phyloP scores from a whole-genome alignment of 2,113 vertebrate species.

The Trematomus loennbergii region DNA sequence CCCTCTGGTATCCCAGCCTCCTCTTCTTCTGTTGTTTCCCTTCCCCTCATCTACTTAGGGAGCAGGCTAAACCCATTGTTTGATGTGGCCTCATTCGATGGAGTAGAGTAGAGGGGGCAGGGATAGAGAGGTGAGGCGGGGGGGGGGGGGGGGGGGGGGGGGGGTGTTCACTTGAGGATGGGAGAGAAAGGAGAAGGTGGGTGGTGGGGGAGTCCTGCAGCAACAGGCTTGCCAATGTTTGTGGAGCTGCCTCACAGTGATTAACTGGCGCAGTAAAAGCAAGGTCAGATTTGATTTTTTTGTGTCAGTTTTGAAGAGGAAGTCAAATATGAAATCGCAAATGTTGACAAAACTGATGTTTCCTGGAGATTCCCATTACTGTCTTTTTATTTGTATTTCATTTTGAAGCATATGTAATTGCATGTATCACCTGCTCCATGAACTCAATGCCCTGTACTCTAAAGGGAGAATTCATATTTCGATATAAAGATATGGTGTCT shows the following conservation, averaged over 20 bases:
- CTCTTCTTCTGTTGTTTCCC: constrained; percentile 31
- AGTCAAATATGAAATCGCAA: background rate
- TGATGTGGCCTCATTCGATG: constrained; percentile 64
- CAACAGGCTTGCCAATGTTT: constrained; percentile 38
- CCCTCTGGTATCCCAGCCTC: background rate
- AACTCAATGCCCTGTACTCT: background rate
- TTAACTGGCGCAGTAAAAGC: constrained; percentile 6
- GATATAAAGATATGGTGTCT: background rate
- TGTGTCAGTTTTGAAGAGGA: constrained; percentile 4
- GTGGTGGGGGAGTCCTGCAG: constrained; percentile 11
- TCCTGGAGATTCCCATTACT: background rate
- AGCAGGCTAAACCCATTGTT: constrained; percentile 60
- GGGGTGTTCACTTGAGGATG: too few species aligned
- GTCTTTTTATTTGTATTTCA: background rate
- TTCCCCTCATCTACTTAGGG: constrained; percentile 40
- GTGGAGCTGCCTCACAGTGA: background rate
- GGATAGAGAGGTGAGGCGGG: constrained; percentile 21
- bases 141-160: background rate
- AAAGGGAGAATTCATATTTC: background rate
- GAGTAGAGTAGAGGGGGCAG: constrained; percentile 21
- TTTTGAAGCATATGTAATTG: background rate
- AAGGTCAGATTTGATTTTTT: constrained; percentile 2
- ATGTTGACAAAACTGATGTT: constrained; percentile 9
- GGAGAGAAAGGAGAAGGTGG: background rate
- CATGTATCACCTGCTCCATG: background rate